phyloP scores from a whole-genome alignment of 37 sponge, comb jelly and placozoan species.

The Beroe forskalii region DNA sequence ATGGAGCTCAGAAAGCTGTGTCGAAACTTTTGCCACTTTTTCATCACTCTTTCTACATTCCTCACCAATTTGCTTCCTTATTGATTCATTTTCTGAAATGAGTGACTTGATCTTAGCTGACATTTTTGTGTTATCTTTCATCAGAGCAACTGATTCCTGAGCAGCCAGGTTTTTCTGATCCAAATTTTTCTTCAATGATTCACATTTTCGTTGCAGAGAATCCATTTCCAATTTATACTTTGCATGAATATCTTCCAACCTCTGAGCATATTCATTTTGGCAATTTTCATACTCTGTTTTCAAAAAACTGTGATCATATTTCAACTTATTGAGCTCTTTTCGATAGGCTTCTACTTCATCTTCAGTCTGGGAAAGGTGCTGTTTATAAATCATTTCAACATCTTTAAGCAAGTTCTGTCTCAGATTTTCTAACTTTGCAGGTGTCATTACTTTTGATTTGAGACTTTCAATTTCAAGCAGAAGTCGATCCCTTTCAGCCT shows the following conservation, averaged over 20 bases:
- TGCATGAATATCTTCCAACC: slow-evolving; percentile 30
- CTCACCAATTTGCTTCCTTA: neutral
- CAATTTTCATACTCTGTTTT: slow-evolving; percentile 62
- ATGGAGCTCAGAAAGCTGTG: slow-evolving; percentile 51
- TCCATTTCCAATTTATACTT: slow-evolving; percentile 51
- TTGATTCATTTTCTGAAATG: slow-evolving; percentile 23
- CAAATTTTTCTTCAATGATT: slow-evolving; percentile 12
- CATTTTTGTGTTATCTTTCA: slow-evolving; percentile 48
- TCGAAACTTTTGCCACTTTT: slow-evolving; percentile 36
- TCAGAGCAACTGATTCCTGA: slow-evolving; percentile 32
- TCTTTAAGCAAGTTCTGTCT: slow-evolving; percentile 24
- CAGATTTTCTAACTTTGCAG: slow-evolving; percentile 37
- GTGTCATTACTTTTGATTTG: slow-evolving; percentile 58
- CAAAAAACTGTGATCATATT: slow-evolving; percentile 48
- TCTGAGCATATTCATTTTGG: slow-evolving; percentile 43
- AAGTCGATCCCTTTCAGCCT: slow-evolving; percentile 36
- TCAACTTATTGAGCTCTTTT: slow-evolving; percentile 49
- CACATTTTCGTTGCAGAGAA: slow-evolving; percentile 44
- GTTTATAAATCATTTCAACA: slow-evolving; percentile 58
- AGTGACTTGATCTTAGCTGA: slow-evolving; percentile 26
- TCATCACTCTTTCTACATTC: slow-evolving; percentile 37
- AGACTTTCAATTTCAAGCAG: slow-evolving; percentile 25
- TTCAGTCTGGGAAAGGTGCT: slow-evolving; percentile 62
- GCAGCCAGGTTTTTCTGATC: slow-evolving; percentile 36
- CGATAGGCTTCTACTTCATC: slow-evolving; percentile 53